A percentile compares a stretch with the other conserved stretches of the same genome.
phyloP scores from a whole-genome alignment of 2,888 invertebrate genomes.

The Poecilus cupreus region DNA sequence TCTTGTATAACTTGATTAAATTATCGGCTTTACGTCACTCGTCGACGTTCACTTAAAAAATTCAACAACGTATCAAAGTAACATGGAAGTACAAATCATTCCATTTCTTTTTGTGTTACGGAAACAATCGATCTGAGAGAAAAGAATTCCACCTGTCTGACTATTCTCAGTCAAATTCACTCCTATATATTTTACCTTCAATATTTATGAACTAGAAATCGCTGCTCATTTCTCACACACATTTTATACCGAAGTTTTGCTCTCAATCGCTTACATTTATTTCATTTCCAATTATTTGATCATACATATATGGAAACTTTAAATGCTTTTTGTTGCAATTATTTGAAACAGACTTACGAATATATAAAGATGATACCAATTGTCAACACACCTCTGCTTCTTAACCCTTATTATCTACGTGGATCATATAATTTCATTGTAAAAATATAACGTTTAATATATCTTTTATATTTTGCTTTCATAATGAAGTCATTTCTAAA shows the following conservation, averaged over 20 bases:
- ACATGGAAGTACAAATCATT: slow-evolving; percentile 37
- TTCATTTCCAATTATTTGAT: not conserved
- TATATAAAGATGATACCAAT: too few relatives aligned
- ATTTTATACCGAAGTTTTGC: too few relatives aligned
- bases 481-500: too few relatives aligned
- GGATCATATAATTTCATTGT: too few relatives aligned
- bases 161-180: not conserved
- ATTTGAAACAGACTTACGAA: too few relatives aligned
- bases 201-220: slow-evolving; percentile 7
- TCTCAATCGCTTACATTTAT: too few relatives aligned
- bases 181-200: not conserved
- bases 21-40: slow-evolving; percentile 41
- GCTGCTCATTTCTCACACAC: not conserved
- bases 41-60: slow-evolving; percentile 26
- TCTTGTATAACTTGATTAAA: slow-evolving; percentile 38
- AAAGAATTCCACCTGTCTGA: not conserved
- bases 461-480: too few relatives aligned
- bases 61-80: slow-evolving; percentile 40
- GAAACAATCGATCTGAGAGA: slow-evolving; percentile 20
- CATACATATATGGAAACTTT: too few relatives aligned
- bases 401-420: too few relatives aligned
- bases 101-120: slow-evolving; percentile 15
- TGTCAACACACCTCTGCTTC: too few relatives aligned
- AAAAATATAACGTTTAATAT: too few relatives aligned
- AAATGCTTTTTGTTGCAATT: too few relatives aligned